Evolutionary conservation across 2,888 invertebrate genomes (phyloP), one percentile per base, ranked within the genome.

Genomic region (Lasioglossum calceatum): DNA sequence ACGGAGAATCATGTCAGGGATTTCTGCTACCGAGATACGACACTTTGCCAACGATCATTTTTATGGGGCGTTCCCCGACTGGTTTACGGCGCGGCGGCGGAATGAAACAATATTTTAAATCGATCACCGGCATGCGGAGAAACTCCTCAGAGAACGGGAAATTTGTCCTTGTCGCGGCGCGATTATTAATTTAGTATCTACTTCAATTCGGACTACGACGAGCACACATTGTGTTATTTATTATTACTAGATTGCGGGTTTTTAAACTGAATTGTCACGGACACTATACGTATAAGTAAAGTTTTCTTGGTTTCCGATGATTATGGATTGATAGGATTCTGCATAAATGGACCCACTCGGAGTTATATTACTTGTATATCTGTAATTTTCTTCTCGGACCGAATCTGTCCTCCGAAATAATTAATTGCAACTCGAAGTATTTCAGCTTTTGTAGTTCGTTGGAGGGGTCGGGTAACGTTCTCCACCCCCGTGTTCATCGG

Each of bases 91-190:
- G 27, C 27, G 27, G 39, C 70, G 39, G 5, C 39, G n/a, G 70
- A 12, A 70, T 70, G 39, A 70, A 70, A 70, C 70, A 42, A 39
- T 42, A 70, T 70, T 70, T 70, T 70, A 70, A 70, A 70, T 39
- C 70, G 70, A 70, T 70, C 12, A 70, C 70, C 70, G 70, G n/a
- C 12, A 70, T 42, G n/a, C 39, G 39, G 36, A 36, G 36, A 23
- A 32, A 36, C 36, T 67, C 36, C 36, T 19, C 3, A 1, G 36
- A 4, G 67, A 36, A 70, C 39, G 70, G 2, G 39, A 70, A 23
- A 42, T 70, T 70, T 42, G n/a, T 70, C 39, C n/a, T 36, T 39
- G 70, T 70, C 70, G 70, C 39, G 10, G 7, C 23, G 10, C 70
- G 39, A 23, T 70, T 39, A 19, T 70, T 23, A 16, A 67, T 19